Base-by-base conservation (phyloP, 2,113 vertebrate genomes). In the Variabilichromis moorii region DNA sequence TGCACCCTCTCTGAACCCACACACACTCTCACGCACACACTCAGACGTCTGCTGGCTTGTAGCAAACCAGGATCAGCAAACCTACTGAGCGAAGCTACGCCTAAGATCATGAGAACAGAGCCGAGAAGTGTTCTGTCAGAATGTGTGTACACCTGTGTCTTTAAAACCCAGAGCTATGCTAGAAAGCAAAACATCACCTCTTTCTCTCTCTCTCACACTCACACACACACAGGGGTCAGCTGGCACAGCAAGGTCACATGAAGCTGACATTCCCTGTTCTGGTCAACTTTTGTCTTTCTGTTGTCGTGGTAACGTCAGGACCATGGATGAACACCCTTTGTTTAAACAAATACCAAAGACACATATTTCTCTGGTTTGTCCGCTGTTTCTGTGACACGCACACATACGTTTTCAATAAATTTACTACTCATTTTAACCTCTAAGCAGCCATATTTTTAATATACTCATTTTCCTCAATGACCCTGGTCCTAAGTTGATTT, bases 231-330 rank as follows among this genome's bases (percentile, higher is more conserved):
- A 80, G 7, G 81, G 85, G 89, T 92, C 80, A n/a, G 8, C 81
- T 83, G 68, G 90, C 80, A 91, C 86, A 89, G 76, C 92, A 94
- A 94, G 94, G 95, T 95, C 93, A 94, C 93, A 88, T 91, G 78
- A 87, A 57, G 35, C 89, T 88, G 86, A 94, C 95, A 95, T 95
- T 96, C 95, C 82, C 82, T 51, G 53, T 59, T 93, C 86, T 91
- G 94, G 94, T 95, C 95, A 96, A 95, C 95, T 93, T 95, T 95
- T 95, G 94, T 95, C 88, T 90, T 90, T 87, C 45, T 57, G 95
- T 95, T 78, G 94, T 93, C 91, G 21, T 88, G 94, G 94, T 86
- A 93, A 95, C 93, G 54, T 82, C 90, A 88, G 83, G 83, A 14
- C 86, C 91, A 68, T 57, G 68, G 83, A 89, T 59, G 89, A 90